Percentiles rank a stretch among this genome's conserved stretches.
These are phyloP conservation scores for Drosophila truncata DNA, from an alignment of 1,140 invertebrate species.

Conservation along the genomic window DNA sequence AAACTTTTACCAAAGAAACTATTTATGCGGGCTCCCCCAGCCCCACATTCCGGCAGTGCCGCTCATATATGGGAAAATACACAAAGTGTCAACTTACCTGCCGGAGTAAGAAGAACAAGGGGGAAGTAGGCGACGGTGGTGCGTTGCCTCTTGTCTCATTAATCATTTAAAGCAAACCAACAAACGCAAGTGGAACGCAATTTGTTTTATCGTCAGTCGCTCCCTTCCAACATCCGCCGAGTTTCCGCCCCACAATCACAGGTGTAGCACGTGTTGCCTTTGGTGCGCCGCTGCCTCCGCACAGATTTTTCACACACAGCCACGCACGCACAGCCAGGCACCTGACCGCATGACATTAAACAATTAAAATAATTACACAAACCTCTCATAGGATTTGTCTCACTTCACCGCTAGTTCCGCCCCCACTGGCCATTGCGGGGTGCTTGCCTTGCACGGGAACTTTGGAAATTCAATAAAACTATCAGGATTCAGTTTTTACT, in stretches of 20 bases:
- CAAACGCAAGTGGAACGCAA: slow-evolving; percentile 68
- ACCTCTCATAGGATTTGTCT: slow-evolving; percentile 74
- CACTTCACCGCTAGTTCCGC: slow-evolving; percentile 45
- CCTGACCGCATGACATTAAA: slow-evolving; percentile 83
- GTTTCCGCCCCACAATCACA: neutral
- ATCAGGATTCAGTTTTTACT: neutral
- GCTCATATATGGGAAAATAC: slow-evolving; percentile 30
- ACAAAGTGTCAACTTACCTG: slow-evolving; percentile 70
- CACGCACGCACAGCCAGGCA: slow-evolving; percentile 36
- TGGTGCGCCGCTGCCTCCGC: slow-evolving; percentile 22
- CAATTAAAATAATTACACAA: slow-evolving; percentile 84
- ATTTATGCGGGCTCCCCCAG: slow-evolving; percentile 59
- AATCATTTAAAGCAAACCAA: slow-evolving; percentile 71
- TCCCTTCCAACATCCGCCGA: slow-evolving; percentile 7
- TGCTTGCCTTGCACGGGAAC: neutral
- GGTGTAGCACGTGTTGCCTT: slow-evolving; percentile 41
- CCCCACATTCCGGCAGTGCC: slow-evolving; percentile 2
- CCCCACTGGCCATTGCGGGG: neutral
- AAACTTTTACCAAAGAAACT: slow-evolving; percentile 57
- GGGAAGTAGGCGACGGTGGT: neutral
- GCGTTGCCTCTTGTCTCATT: slow-evolving; percentile 60
- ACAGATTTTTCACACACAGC: slow-evolving; percentile 56
- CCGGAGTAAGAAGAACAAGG: neutral
- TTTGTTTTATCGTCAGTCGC: slow-evolving; percentile 69
- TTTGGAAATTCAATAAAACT: neutral